Percentiles rank a stretch among this genome's conserved stretches.
These are phyloP conservation scores for Scleropages formosus DNA, from an alignment of 2,797 vertebrate species.

Conservation along the genomic window DNA sequence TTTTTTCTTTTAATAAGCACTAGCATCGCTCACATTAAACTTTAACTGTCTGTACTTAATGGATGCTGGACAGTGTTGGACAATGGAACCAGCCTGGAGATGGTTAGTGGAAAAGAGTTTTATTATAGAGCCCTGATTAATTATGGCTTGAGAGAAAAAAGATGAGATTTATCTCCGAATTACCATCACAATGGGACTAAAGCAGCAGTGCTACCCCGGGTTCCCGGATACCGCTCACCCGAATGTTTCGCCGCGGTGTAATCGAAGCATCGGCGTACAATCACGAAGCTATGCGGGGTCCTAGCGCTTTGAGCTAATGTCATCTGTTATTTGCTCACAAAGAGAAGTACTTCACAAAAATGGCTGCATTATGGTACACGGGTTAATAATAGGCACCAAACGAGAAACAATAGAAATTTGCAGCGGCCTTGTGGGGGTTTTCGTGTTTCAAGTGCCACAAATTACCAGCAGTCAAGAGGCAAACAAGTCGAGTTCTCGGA, in stretches of 20 bases:
- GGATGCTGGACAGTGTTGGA: neutral
- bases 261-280: slow-evolving; percentile 5
- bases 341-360: slow-evolving; percentile 9
- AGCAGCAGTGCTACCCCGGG: neutral
- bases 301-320: neutral
- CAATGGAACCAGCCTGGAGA: neutral
- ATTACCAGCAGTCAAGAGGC: neutral
- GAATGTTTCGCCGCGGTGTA: slow-evolving; percentile 1
- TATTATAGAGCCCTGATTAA: neutral
- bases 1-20: too few relatives aligned
- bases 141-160: slow-evolving; percentile 10
- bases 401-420: slow-evolving; percentile 24
- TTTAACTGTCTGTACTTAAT: too few relatives aligned
- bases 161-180: neutral
- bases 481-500: neutral
- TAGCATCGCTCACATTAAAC: too few relatives aligned
- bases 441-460: slow-evolving; percentile 1
- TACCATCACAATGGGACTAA: slow-evolving; percentile 7
- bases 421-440: neutral
- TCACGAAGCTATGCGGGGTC: neutral
- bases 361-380: neutral
- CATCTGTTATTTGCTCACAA: slow-evolving; percentile 19
- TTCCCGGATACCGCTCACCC: neutral
- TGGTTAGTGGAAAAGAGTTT: too few relatives aligned
- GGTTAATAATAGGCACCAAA: slow-evolving; percentile 4